Conservation (phyloP, 2,888 invertebrate genomes). For the Xylota segnis region DNA sequence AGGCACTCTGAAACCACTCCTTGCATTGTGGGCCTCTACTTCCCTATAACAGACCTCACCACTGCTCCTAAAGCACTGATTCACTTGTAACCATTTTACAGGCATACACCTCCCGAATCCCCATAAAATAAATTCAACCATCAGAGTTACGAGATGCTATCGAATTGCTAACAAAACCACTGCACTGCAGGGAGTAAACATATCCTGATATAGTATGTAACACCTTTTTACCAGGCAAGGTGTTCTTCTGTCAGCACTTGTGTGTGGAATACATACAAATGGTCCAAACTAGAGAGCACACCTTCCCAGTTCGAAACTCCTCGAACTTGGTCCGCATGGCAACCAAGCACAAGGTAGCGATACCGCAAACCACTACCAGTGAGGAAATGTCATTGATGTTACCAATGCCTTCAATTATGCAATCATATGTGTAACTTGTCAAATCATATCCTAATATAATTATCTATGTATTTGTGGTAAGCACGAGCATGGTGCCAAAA, state of each 20-base stretch:
- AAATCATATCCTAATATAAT: slow-evolving; percentile 58
- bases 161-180: slow-evolving; percentile 23
- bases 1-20: too few species aligned
- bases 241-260: slow-evolving; percentile 35
- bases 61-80: too few species aligned
- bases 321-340: neutral
- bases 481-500: slow-evolving; percentile 5
- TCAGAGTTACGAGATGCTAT: neutral
- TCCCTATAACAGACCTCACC: too few species aligned
- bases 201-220: slow-evolving; percentile 16
- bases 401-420: slow-evolving; percentile 55
- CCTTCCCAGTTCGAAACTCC: neutral
- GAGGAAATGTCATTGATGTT: slow-evolving; percentile 51
- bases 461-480: slow-evolving; percentile 45
- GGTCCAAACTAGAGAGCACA: neutral
- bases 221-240: slow-evolving; percentile 31
- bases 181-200: slow-evolving; percentile 19
- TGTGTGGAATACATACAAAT: slow-evolving; percentile 5
- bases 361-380: neutral
- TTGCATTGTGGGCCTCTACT: too few species aligned
- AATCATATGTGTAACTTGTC: slow-evolving; percentile 63
- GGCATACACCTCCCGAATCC: too few species aligned
- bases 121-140: slow-evolving; percentile 2
- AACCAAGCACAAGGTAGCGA: neutral
- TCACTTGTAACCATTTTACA: too few species aligned